These are phyloP conservation scores for Esox lucius DNA, from an alignment of 2,797 vertebrate genomes.

Conservation along the genomic window DNA sequence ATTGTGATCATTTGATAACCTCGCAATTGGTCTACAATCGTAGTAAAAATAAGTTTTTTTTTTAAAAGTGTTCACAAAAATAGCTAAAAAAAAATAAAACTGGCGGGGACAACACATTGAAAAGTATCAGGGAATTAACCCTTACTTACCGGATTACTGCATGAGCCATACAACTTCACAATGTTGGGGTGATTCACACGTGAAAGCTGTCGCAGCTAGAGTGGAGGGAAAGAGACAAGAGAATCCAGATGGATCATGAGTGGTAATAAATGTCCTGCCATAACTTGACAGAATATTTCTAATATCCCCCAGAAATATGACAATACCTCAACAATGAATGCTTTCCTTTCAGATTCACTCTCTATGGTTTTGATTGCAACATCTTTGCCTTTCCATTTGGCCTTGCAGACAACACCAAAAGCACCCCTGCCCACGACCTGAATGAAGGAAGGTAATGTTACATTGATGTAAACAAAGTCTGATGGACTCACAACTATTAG, in stretches of 20 bases:
- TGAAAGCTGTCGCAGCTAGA: slow-evolving; percentile 93
- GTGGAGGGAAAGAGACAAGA: slow-evolving; percentile 27
- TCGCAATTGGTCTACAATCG: neutral
- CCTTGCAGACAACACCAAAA: slow-evolving; percentile 98
- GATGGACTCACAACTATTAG: neutral
- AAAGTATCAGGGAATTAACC: neutral
- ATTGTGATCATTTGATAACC: neutral
- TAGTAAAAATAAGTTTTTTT: neutral
- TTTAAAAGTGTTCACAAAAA: neutral
- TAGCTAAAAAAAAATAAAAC: neutral
- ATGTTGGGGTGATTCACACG: slow-evolving; percentile 98
- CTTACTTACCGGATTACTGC: slow-evolving; percentile 90
- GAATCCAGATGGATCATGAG: neutral
- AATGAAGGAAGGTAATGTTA: slow-evolving; percentile 25
- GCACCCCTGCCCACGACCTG: slow-evolving; percentile 98
- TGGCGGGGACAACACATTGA: slow-evolving; percentile 2
- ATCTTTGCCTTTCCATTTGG: slow-evolving; percentile 98
- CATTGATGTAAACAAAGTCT: neutral
- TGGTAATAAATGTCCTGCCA: neutral
- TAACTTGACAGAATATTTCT: neutral
- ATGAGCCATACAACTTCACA: slow-evolving; percentile 97
- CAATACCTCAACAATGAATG: slow-evolving; percentile 94
- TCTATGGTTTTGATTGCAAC: slow-evolving; percentile 99
- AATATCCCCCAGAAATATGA: neutral
- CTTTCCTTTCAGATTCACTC: slow-evolving; percentile 98